These are phyloP conservation scores for Podarcis muralis DNA, from an alignment of 2,113 vertebrate genomes.

Conservation along the genomic window DNA sequence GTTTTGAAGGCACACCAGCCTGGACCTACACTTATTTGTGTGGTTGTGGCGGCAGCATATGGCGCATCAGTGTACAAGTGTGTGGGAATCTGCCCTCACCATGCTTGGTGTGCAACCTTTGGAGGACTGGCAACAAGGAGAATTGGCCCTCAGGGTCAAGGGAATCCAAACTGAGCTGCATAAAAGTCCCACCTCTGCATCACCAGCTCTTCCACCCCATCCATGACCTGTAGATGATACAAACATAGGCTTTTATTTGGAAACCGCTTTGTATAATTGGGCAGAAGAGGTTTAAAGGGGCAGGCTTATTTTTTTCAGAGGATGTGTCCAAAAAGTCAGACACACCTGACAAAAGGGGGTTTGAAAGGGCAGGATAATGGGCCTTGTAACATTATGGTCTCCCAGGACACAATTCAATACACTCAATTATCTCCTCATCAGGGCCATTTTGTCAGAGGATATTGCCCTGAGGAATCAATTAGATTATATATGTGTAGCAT, in stretches of 20 bases:
- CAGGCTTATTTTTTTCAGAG: conserved; percentile 64
- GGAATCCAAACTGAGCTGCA: background rate
- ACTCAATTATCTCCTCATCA: conserved; percentile 81
- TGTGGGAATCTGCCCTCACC: too few species aligned
- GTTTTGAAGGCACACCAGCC: background rate
- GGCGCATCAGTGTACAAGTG: too few species aligned
- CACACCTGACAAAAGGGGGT: conserved; percentile 74
- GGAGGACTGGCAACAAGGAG: too few species aligned
- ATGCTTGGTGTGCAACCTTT: too few species aligned
- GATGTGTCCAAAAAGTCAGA: conserved; percentile 62
- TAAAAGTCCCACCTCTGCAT: background rate
- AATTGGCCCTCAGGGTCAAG: background rate
- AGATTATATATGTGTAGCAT: conserved; percentile 69
- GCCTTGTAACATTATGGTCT: conserved; percentile 74
- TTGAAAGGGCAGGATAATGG: conserved; percentile 73
- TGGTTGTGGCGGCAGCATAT: too few species aligned
- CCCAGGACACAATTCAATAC: conserved; percentile 70
- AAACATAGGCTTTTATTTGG: conserved; percentile 36
- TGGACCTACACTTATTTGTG: background rate
- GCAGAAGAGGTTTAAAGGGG: conserved; percentile 62
- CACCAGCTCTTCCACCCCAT: background rate
- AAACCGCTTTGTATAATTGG: conserved; percentile 56
- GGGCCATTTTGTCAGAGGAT: conserved; percentile 81
- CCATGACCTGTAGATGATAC: conserved; percentile 13
- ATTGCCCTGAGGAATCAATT: conserved; percentile 82